Base-by-base conservation (phyloP, 2,113 vertebrate genomes). In the Gulo gulo region DNA sequence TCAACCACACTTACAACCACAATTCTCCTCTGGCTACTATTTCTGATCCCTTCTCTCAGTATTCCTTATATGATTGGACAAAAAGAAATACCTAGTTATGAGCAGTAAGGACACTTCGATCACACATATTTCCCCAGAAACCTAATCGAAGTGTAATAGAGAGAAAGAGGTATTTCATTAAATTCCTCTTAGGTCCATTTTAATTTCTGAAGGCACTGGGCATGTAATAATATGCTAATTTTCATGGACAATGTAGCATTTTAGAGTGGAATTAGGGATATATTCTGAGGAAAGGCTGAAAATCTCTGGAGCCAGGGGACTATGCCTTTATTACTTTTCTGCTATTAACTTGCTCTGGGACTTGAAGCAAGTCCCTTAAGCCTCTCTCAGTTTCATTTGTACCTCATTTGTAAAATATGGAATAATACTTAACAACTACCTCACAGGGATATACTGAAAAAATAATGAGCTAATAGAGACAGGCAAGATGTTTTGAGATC, bases 391-490 rank as follows among this genome's bases (percentile, higher is more conserved):
- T 67, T 97, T 91, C 96, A 93, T 97, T 94, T 96, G 93, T 96
- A 79, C 52, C 88, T 97, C 91, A 97, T 97, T 94, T 95, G 76
- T 97, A 97, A 94, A 97, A 95, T 95, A 88, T 93, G 61, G 85
- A 82, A 88, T 97, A 94, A 96, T 92, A 65, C 95, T 97, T 96
- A 97, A 74, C 95, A 76, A 87, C 74, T 94, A 96, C 69, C 89
- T 97, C 90, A 84, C 29, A 94, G 88, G 74, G 97, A 88, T 21
- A 95, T 4, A 23, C 15, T 92, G 87, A 84, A 96, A 96, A 97
- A 93, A 93, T 67, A 96, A 96, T 93, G 83, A 96, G 88, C 80
- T 88, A 88, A 97, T 84, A 93, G 6, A 87, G 69, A 81, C 36
- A 79, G 31, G 63, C 42, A 96, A 92, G 95, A 85, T 61, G 73